phyloP scores from a whole-genome alignment of 1,140 invertebrate species.

The Sinonovacula constricta region DNA sequence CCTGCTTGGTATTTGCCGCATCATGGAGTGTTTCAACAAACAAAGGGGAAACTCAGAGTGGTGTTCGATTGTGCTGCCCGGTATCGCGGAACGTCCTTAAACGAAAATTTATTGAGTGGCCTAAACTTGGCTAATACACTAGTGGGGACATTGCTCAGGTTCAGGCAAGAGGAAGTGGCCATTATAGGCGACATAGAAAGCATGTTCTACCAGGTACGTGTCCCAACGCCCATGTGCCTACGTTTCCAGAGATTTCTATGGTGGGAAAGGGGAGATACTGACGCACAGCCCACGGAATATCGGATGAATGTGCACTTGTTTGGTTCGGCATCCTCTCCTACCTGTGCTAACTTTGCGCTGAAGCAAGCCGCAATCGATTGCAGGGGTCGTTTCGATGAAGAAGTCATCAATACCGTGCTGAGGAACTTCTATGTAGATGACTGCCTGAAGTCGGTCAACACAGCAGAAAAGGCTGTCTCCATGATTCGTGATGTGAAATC shows the following conservation, averaged over 20 bases:
- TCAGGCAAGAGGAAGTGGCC: constrained; percentile 51
- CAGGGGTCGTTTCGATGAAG: constrained; percentile 1
- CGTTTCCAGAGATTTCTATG: constrained; percentile 55
- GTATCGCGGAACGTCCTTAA: constrained; percentile 59
- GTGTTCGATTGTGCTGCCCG: constrained; percentile 42
- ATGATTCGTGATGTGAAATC: background rate
- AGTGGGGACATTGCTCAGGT: constrained; percentile 56
- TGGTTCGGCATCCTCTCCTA: constrained; percentile 45
- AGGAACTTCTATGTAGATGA: constrained; percentile 46
- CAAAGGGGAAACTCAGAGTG: constrained; percentile 24
- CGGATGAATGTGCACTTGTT: constrained; percentile 59
- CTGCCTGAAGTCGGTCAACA: constrained; percentile 6
- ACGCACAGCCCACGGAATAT: constrained; percentile 19
- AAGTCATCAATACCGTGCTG: constrained; percentile 24
- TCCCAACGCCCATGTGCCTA: constrained; percentile 9
- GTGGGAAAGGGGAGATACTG: constrained; percentile 46
- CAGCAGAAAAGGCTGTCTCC: background rate
- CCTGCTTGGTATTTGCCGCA: constrained; percentile 44
- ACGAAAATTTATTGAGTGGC: constrained; percentile 54
- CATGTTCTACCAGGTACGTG: constrained; percentile 47
- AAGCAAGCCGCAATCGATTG: constrained; percentile 4
- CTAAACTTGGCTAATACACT: constrained; percentile 74
- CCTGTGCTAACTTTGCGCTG: constrained; percentile 33
- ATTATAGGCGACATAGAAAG: constrained; percentile 51
- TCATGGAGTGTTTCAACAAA: constrained; percentile 36